Evolutionary conservation across 2,113 vertebrate genomes (phyloP).

Genomic region (Cepphus grylle): DNA sequence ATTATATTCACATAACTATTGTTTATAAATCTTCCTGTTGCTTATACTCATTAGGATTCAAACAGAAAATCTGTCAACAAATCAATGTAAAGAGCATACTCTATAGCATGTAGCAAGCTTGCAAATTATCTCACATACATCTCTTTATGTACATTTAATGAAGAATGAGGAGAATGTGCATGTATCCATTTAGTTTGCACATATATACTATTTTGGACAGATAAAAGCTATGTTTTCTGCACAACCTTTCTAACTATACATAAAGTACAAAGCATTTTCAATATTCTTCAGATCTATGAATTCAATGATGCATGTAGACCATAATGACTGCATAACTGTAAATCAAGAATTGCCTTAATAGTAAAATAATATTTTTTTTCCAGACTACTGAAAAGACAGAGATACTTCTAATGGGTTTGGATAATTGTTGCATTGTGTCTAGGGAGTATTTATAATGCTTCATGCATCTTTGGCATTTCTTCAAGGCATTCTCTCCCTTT

Average conservation of each 20-base stretch:
- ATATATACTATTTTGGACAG: background rate
- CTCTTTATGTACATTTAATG: background rate
- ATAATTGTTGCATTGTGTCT: background rate
- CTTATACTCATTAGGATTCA: background rate
- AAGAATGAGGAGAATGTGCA: background rate
- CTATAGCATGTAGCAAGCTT: background rate
- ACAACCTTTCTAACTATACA: background rate
- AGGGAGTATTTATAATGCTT: background rate
- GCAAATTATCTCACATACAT: background rate
- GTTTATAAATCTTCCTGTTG: background rate
- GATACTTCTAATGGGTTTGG: background rate
- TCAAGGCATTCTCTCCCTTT: background rate
- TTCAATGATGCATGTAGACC: background rate
- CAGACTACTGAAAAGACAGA: background rate
- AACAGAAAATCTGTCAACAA: background rate
- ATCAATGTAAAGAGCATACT: background rate
- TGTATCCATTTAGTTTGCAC: background rate
- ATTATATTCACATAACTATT: background rate
- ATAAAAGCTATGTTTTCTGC: background rate
- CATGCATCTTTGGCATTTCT: background rate
- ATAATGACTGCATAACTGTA: background rate
- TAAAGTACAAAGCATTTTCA: background rate
- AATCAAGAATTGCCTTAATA: background rate
- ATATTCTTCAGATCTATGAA: background rate
- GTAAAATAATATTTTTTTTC: background rate